Evolutionary conservation across 2,888 invertebrate genomes (phyloP), one percentile per base, ranked within the genome.

Genomic region (Xanthia togata): DNA sequence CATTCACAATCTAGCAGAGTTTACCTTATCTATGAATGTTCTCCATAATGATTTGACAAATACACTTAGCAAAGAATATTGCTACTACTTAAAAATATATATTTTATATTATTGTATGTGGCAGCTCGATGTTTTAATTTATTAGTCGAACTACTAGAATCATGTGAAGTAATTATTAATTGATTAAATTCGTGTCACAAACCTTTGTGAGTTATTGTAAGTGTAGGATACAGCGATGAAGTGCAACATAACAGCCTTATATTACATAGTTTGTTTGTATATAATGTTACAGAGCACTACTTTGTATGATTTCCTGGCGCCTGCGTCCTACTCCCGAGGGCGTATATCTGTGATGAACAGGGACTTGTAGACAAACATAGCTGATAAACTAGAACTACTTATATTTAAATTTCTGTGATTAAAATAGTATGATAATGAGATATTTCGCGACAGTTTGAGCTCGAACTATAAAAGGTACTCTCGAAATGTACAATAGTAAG

Each of bases 311-410:
- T 26, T 44, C 53, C 38, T 26, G 57, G 59, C 73, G 69, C 44
- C 11, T 4, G 67, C 78, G 57, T 44, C 71, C 4, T 60, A 47
- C 70, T 75, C 71, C 72, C 65, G 31, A 20, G 57, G 65, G 73
- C 57, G 60, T 73, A 62, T 80, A 57, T 78, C 78, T 79, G 82
- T 79, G 85, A 81, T 82, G 70, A 63, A 53, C 76, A 55, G 59
- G 41, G 64, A 84, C 78, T 78, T 59, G 64, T 78, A 81, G 31
- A 57, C 26, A 31, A 78, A 68, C 17, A 53, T 79, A 79, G 68
- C 73, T 44, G 12, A 71, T 65, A 63, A 17, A 68, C 20, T 69
- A 62, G 6, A 31, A 59, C 60, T 41, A 53, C 44, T n/a, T 78
- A 63, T 67, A 50, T 20, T 70, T 70, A 70, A 68, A 63, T 79